Evolutionary conservation across 2,888 invertebrate species (phyloP).

Genomic region (Meloe dianella): DNA sequence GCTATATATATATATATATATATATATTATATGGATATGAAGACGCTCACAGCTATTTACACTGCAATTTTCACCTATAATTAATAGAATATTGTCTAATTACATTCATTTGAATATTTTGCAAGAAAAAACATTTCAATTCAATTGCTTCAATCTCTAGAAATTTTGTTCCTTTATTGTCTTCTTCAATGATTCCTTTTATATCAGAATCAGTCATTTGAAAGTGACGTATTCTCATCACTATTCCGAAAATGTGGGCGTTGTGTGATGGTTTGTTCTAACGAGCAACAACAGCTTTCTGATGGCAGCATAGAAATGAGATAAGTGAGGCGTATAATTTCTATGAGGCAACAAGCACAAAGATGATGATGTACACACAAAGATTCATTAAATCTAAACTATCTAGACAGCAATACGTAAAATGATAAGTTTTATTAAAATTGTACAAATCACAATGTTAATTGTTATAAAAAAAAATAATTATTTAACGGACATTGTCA

Average conservation of each 20-base stretch:
- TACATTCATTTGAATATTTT: not conserved
- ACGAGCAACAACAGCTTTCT: constrained; percentile 2
- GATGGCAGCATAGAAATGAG: not conserved
- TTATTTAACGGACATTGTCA: not conserved
- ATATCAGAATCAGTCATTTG: not conserved
- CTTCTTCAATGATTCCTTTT: not conserved
- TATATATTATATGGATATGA: no score
- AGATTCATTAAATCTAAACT: not conserved
- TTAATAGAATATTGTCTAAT: not conserved
- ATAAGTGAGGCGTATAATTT: constrained; percentile 5
- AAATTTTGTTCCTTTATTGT: not conserved
- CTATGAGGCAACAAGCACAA: not conserved
- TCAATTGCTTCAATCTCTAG: not conserved
- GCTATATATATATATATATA: not conserved
- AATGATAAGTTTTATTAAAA: not conserved
- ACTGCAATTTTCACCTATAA: not conserved
- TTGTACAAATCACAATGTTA: not conserved
- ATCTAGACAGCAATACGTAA: not conserved
- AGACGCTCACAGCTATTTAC: constrained; percentile 11
- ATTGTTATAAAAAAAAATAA: not conserved
- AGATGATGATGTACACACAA: not conserved
- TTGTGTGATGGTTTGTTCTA: not conserved
- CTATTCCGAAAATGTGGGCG: constrained; percentile 2
- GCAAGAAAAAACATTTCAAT: not conserved
- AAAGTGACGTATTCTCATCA: not conserved